These are phyloP conservation scores for Clarias batrachus DNA, from an alignment of 2,113 vertebrate genomes.

Conservation along the genomic window DNA sequence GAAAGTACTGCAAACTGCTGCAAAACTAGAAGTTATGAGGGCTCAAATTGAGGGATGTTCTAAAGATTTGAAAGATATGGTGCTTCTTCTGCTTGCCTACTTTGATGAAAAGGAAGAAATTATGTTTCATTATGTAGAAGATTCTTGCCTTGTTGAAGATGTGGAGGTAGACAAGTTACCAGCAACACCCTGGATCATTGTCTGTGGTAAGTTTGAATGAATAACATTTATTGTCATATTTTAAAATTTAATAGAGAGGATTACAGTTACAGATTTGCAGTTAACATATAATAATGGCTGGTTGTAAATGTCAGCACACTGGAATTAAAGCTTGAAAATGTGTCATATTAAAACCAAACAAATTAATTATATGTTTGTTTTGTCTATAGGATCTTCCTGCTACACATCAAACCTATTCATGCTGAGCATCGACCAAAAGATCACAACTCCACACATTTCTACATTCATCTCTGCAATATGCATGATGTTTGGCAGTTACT, in stretches of 20 bases:
- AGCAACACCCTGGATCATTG: slow-evolving; percentile 5
- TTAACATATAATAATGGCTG: neutral
- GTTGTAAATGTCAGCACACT: neutral
- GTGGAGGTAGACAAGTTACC: neutral
- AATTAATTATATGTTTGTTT: too few relatives aligned
- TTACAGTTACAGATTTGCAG: neutral
- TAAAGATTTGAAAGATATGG: neutral
- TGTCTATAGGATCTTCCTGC: too few relatives aligned
- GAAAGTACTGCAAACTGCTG: neutral
- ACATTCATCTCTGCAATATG: too few relatives aligned
- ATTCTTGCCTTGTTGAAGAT: neutral
- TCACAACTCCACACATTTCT: too few relatives aligned
- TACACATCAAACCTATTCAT: too few relatives aligned
- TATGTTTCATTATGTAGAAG: neutral
- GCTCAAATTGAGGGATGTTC: neutral
- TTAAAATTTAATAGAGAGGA: neutral
- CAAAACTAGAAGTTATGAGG: neutral
- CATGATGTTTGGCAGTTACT: too few relatives aligned
- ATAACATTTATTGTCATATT: neutral
- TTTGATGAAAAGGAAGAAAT: neutral
- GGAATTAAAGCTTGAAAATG: too few relatives aligned
- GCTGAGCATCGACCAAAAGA: too few relatives aligned
- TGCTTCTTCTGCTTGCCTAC: neutral
- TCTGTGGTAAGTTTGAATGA: neutral
- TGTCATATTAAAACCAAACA: too few relatives aligned